Conservation (phyloP, 2,113 vertebrate genomes). For the Tyrannus savana region DNA sequence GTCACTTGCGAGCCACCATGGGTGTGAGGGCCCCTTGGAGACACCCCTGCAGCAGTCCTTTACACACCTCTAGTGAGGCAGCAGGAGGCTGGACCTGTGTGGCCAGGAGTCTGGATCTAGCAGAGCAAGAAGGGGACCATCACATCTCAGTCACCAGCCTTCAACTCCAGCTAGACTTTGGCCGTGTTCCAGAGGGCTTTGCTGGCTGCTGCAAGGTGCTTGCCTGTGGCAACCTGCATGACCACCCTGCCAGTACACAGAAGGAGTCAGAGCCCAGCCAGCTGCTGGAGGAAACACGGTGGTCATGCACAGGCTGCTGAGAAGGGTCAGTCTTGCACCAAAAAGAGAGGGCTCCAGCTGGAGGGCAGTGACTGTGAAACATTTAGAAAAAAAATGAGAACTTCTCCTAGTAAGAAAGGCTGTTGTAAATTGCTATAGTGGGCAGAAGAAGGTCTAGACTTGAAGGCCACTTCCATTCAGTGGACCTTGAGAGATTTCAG, state of each 20-base stretch:
- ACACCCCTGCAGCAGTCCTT: not conserved
- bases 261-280: not conserved
- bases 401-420: not conserved
- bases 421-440: not conserved
- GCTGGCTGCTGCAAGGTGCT: not conserved
- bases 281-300: not conserved
- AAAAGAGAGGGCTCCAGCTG: not conserved
- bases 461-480: not conserved
- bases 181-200: not conserved
- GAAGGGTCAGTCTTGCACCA: not conserved
- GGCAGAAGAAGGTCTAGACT: not conserved
- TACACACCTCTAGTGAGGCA: not conserved
- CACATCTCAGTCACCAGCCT: not conserved
- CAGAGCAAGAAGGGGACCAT: not conserved
- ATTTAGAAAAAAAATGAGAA: not conserved
- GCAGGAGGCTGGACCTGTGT: not conserved
- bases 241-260: fast-evolving
- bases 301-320: not conserved
- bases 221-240: not conserved
- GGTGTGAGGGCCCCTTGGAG: not conserved
- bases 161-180: not conserved
- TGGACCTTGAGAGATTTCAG: not conserved
- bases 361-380: not conserved
- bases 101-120: not conserved
- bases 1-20: not conserved